Evolutionary conservation across 1,140 invertebrate species (phyloP), one percentile per base, ranked within the genome.

Genomic region (Phocides pigmalion): DNA sequence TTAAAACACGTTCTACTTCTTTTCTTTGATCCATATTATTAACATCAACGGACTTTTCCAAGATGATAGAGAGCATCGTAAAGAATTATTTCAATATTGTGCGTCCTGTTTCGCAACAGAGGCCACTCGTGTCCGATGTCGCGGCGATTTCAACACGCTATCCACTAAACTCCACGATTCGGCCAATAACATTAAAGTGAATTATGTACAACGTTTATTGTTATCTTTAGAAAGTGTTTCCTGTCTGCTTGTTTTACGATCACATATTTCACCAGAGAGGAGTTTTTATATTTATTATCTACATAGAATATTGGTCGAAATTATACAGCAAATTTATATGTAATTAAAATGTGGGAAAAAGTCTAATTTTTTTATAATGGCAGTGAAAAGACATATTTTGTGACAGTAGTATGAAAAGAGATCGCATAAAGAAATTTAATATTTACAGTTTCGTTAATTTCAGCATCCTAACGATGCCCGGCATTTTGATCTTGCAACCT

Each of bases 151-250:
- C 54, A 20, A 46, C 54, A 46, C 41, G 22, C 15, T 58, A 4
- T 15, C 9, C 4, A 32, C 28, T 32, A 32, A 32, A n/a, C 9
- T 35, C 15, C 44, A 17, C 54, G 25, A 46, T 46, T 59, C 54
- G 25, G 54, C 25, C 42, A 46, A 20, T 59, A 32, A 46, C 14
- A 37, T 58, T 6, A 46, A 22, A 19, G 15, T 59, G 42, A 46
- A 25, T 59, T 59, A 59, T 20, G 25, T 46, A 28, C 15, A 12
- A 59, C 41, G 19, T 44, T 11, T 32, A 32, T 39, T 44, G 25
- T 59, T 59, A 46, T 59, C 41, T 59, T 59, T 46, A 59, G 54
- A 46, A 59, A 59, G 41, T 46, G 42, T 47, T 59, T 59, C 54
- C 54, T 59, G 54, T 46, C 25, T 12, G 42, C 16, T 46, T 16